phyloP scores from a whole-genome alignment of 1,140 invertebrate species.

The Melitaea cinxia region DNA sequence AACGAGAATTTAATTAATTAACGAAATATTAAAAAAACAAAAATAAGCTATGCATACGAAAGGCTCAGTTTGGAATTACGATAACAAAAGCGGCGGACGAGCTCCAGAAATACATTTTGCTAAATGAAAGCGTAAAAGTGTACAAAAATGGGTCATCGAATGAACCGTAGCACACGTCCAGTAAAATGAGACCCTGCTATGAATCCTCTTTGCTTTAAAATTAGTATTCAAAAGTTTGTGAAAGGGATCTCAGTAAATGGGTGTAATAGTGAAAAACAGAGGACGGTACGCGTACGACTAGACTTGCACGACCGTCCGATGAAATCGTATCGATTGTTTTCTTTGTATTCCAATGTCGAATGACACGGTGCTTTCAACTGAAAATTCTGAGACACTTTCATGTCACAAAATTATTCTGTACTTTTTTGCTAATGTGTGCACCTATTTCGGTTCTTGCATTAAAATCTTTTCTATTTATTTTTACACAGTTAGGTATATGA shows the following conservation, averaged over 20 bases:
- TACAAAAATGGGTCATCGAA: conserved; percentile 71
- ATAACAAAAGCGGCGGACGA: conserved; percentile 54
- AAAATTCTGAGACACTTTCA: conserved; percentile 17
- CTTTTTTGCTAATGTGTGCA: background rate
- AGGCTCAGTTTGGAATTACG: conserved; percentile 52
- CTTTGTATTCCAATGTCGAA: conserved; percentile 45
- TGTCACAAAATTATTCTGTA: background rate
- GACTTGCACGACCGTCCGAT: conserved; percentile 46
- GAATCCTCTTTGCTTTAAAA: conserved; percentile 34
- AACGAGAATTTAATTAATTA: conserved; percentile 25
- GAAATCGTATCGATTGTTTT: conserved; percentile 52
- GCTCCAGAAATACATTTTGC: conserved; percentile 52
- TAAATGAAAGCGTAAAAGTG: conserved; percentile 59
- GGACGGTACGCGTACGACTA: conserved; percentile 48
- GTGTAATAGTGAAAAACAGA: conserved; percentile 26
- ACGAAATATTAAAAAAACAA: conserved; percentile 31
- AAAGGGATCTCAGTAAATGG: conserved; percentile 41
- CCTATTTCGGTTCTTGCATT: background rate
- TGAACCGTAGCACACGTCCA: conserved; percentile 57
- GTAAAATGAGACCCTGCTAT: conserved; percentile 41
- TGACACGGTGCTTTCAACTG: conserved; percentile 25
- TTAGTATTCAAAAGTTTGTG: conserved; percentile 31
- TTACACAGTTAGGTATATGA: background rate
- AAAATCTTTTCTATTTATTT: background rate
- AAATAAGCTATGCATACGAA: conserved; percentile 26